phyloP scores from a whole-genome alignment of 1,140 invertebrate genomes.

The Ruditapes philippinarum region DNA sequence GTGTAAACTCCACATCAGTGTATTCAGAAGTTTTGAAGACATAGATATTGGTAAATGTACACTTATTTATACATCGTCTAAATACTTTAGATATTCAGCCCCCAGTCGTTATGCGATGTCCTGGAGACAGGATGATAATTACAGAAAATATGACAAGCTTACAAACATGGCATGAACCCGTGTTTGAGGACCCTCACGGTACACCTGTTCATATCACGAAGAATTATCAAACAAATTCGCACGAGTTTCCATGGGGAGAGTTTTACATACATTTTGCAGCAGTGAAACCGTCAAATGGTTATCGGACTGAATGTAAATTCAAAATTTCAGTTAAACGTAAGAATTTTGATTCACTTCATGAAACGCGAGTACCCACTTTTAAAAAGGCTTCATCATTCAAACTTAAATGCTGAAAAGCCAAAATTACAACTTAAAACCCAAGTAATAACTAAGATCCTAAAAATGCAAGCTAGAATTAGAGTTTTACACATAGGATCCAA shows the following conservation, averaged over 20 bases:
- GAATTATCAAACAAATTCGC: constrained; percentile 55
- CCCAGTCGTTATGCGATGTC: not conserved
- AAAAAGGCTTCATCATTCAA: too few species aligned
- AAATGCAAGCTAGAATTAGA: too few species aligned
- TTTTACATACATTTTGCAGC: constrained; percentile 61
- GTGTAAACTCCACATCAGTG: too few species aligned
- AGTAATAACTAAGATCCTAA: too few species aligned
- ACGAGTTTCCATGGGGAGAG: constrained; percentile 65
- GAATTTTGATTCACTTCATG: too few species aligned
- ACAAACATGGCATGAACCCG: constrained; percentile 52
- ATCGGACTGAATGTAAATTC: constrained; percentile 57
- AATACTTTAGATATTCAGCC: constrained; percentile 48
- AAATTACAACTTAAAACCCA: too few species aligned
- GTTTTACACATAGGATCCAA: too few species aligned
- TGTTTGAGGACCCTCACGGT: constrained; percentile 56
- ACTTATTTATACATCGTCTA: too few species aligned
- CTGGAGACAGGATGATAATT: not conserved
- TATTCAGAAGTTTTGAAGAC: too few species aligned
- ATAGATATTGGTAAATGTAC: too few species aligned
- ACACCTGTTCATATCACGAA: constrained; percentile 29
- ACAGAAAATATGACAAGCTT: constrained; percentile 14
- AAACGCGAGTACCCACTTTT: too few species aligned
- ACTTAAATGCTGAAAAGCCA: too few species aligned
- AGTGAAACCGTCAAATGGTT: constrained; percentile 64
- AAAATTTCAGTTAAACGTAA: constrained; percentile 63